Evolutionary conservation across 2,797 vertebrate species (phyloP).

Genomic region (Glyptemys insculpta): DNA sequence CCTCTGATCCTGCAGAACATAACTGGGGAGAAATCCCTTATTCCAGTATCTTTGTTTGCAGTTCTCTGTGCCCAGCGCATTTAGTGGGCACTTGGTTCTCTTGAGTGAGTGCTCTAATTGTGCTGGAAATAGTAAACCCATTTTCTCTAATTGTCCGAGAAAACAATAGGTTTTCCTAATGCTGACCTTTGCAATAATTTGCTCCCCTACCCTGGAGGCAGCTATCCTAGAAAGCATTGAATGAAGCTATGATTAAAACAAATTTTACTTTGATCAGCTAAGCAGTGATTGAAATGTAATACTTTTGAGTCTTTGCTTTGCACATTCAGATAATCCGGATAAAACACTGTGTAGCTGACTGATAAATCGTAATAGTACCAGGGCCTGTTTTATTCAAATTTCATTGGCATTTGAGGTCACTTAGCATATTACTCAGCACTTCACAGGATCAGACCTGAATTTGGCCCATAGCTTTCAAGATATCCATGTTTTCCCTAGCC

Average conservation of each 20-base stretch:
- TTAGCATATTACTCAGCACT: accelerated
- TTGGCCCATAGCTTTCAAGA: neutral
- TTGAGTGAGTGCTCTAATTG: neutral
- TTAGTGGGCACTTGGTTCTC: neutral
- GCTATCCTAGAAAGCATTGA: neutral
- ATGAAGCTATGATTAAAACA: neutral
- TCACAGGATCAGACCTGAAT: neutral
- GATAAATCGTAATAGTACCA: neutral
- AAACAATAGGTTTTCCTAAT: neutral
- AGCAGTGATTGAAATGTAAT: neutral
- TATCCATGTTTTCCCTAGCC: neutral
- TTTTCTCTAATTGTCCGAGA: neutral
- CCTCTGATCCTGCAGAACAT: neutral
- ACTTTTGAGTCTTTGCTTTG: neutral
- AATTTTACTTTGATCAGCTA: neutral
- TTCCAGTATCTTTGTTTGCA: neutral
- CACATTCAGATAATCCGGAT: neutral
- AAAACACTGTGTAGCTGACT: neutral
- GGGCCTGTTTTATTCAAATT: neutral
- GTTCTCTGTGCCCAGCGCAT: neutral
- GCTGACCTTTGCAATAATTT: neutral
- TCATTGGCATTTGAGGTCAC: neutral
- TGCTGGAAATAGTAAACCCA: neutral
- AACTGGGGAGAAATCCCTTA: neutral
- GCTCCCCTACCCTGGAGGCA: neutral